Evolutionary conservation across 1,140 invertebrate genomes (phyloP).

Genomic region (Drosophila suzukii): DNA sequence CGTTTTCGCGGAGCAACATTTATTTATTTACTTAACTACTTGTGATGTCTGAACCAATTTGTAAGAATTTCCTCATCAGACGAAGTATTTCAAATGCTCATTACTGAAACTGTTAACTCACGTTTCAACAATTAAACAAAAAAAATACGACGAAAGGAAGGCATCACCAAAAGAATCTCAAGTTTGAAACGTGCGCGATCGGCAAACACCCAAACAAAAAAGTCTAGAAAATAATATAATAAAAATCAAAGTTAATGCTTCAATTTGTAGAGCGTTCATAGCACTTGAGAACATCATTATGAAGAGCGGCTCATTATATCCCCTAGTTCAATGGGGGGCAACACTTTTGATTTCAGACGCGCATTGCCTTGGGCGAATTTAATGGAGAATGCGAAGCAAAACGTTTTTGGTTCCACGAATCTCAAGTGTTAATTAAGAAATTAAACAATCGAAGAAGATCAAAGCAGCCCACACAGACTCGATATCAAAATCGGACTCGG

Average conservation of each 20-base stretch:
- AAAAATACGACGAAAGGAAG: conserved; percentile 20
- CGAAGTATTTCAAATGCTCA: conserved; percentile 61
- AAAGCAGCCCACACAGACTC: conserved; percentile 46
- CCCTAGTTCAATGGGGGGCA: conserved; percentile 39
- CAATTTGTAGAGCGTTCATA: conserved; percentile 54
- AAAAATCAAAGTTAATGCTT: conserved; percentile 50
- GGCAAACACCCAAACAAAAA: conserved; percentile 69
- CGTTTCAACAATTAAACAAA: conserved; percentile 72
- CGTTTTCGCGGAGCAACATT: conserved; percentile 44
- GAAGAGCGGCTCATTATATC: conserved; percentile 39
- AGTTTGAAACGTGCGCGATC: conserved; percentile 62
- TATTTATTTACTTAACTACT: conserved; percentile 55
- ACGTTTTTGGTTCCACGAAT: conserved; percentile 12
- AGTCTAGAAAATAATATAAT: conserved; percentile 17
- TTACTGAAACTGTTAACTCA: conserved; percentile 76
- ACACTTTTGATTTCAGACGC: conserved; percentile 79
- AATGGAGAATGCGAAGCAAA: conserved; percentile 25
- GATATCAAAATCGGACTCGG: conserved; percentile 25
- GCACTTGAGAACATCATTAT: conserved; percentile 39
- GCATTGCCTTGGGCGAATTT: conserved; percentile 35
- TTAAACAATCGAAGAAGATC: conserved; percentile 65
- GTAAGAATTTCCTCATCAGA: conserved; percentile 65
- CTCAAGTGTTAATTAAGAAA: conserved; percentile 79
- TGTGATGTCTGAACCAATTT: conserved; percentile 67
- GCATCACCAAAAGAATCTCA: conserved; percentile 62